Percentiles rank a stretch among this genome's conserved stretches.
Conservation (phyloP, 2,888 invertebrate genomes). For the Crioceris asparagi region DNA sequence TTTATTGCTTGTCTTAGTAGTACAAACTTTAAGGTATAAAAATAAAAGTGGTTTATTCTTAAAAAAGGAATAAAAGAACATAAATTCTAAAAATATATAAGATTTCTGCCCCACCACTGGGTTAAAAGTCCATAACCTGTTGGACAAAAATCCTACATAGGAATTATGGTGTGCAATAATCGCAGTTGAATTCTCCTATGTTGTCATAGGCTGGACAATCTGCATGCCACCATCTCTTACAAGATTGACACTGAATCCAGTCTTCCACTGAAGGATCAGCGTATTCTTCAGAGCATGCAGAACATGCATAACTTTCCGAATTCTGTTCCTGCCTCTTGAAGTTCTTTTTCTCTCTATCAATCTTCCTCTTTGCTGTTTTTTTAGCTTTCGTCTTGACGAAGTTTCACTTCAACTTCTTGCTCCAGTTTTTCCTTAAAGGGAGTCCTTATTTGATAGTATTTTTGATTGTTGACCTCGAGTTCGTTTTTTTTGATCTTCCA, state of each 20-base stretch:
- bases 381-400: not conserved
- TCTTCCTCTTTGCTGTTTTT: conserved; percentile 1
- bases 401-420: not conserved
- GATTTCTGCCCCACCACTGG: too few species aligned
- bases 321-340: too few species aligned
- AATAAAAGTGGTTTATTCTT: not conserved
- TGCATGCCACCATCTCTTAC: conserved; percentile 5
- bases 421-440: conserved; percentile 1
- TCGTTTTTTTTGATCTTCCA: conserved; percentile 1
- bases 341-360: conserved; percentile 1
- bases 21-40: not conserved
- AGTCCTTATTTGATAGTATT: conserved; percentile 1
- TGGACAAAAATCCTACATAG: not conserved
- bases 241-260: conserved; percentile 2
- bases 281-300: conserved; percentile 2
- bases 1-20: not conserved
- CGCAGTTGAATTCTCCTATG: too few species aligned
- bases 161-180: too few species aligned
- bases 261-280: conserved; percentile 2
- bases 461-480: not conserved
- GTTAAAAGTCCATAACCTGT: too few species aligned
- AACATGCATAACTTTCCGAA: not conserved
- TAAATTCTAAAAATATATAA: too few species aligned
- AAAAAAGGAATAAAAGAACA: not conserved
- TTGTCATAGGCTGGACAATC: conserved; percentile 5